A percentile compares a stretch with the other conserved stretches of the same genome.
Evolutionary conservation across 2,113 vertebrate species (phyloP).

Genomic region (Pitta sordida): DNA sequence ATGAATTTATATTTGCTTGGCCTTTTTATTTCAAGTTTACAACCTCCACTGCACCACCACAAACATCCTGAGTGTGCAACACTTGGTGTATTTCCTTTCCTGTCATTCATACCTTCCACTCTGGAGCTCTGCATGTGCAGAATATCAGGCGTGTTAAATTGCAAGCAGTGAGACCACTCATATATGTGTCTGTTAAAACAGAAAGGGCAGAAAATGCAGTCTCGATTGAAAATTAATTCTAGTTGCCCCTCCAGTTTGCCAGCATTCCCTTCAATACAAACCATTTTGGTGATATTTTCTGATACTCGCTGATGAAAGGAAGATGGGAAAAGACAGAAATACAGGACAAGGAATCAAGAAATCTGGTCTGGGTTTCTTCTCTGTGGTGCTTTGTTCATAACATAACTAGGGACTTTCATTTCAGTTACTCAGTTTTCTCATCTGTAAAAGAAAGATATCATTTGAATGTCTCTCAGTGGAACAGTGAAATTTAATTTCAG

Average conservation of each 20-base stretch:
- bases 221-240: not conserved
- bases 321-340: not conserved
- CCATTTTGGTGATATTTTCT: not conserved
- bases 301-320: not conserved
- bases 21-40: constrained; percentile 13
- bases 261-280: not conserved
- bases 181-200: not conserved
- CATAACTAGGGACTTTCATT: not conserved
- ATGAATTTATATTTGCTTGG: not conserved
- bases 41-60: not conserved
- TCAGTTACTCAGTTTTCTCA: not conserved
- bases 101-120: not conserved
- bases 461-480: not conserved
- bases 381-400: not conserved
- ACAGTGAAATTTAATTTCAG: not conserved
- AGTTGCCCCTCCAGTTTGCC: not conserved
- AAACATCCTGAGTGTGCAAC: not conserved
- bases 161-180: not conserved
- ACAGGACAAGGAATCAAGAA: not conserved
- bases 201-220: not conserved
- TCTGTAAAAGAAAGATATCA: not conserved
- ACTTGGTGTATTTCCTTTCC: not conserved
- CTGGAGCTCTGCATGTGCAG: not conserved
- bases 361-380: not conserved
- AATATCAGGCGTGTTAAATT: not conserved